phyloP scores from a whole-genome alignment of 2,888 invertebrate genomes.

The Microplitis manilae region DNA sequence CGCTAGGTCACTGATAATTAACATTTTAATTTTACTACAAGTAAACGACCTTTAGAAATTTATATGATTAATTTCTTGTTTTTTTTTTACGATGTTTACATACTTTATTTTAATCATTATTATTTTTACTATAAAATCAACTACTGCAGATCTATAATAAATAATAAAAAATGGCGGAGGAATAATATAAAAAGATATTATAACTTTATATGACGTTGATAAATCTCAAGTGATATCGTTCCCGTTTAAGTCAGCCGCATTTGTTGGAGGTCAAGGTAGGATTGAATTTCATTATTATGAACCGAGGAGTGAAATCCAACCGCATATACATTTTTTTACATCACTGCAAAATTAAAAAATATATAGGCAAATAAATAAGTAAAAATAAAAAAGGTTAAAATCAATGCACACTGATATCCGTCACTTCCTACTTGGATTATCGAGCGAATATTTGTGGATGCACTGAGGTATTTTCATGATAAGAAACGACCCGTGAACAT shows the following conservation, averaged over 20 bases:
- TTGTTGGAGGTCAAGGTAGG: conserved; percentile 11
- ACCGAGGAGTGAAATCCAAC: not conserved
- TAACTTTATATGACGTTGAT: conserved; percentile 11
- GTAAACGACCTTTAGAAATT: conserved; percentile 3
- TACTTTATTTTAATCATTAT: no score
- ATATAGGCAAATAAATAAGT: no score
- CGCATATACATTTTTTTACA: not conserved
- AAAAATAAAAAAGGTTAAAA: not conserved
- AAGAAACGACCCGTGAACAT: conserved; percentile 44
- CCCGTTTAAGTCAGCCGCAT: conserved; percentile 18
- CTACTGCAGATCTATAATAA: no score
- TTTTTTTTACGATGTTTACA: not conserved
- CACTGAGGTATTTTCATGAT: conserved; percentile 7
- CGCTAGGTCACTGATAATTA: conserved; percentile 15
- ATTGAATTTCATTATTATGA: not conserved
- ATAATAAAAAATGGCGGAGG: not conserved
- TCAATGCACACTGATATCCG: not conserved
- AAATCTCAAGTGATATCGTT: conserved; percentile 32
- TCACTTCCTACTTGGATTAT: not conserved
- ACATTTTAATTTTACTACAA: not conserved
- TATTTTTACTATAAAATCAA: no score
- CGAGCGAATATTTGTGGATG: not conserved
- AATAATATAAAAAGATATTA: conserved; percentile 1
- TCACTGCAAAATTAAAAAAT: not conserved
- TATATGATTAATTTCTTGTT: not conserved